phyloP scores from a whole-genome alignment of 2,797 vertebrate genomes.

The Aselliscus stoliczkanus region DNA sequence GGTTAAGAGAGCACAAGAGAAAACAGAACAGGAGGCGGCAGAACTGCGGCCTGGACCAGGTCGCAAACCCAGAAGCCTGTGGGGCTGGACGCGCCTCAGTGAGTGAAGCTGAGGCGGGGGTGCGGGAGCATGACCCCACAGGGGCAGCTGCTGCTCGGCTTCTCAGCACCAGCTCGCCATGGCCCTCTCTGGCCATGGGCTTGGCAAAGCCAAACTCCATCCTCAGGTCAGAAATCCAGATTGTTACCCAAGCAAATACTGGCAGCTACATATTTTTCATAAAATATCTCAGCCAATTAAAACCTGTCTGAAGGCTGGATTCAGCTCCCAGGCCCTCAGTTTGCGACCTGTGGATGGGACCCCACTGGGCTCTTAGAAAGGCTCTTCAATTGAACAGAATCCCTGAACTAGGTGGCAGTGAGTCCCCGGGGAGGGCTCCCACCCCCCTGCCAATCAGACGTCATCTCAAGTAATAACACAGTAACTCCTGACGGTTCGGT shows the following conservation, averaged over 20 bases:
- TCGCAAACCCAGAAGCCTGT: neutral
- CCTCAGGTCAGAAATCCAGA: neutral
- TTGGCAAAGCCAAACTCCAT: neutral
- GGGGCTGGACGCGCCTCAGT: neutral
- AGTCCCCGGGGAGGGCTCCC: neutral
- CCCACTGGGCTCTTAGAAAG: neutral
- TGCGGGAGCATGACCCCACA: neutral
- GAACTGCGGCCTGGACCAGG: neutral
- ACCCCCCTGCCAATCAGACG: neutral
- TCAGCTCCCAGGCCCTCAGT: neutral
- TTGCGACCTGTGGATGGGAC: neutral
- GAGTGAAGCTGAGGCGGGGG: neutral
- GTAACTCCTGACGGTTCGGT: neutral
- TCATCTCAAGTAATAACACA: neutral
- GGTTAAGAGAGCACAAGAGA: slow-evolving; percentile 69
- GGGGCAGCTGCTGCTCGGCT: neutral
- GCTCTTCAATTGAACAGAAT: neutral
- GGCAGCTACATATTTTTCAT: neutral
- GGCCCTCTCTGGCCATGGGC: neutral
- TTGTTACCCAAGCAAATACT: neutral
- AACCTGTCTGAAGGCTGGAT: neutral
- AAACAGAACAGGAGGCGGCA: slow-evolving; percentile 69
- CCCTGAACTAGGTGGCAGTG: neutral
- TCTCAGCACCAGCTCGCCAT: neutral
- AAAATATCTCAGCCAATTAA: neutral